Base-by-base conservation (phyloP, 1,140 invertebrate species). In the Drosophila rhopaloa region DNA sequence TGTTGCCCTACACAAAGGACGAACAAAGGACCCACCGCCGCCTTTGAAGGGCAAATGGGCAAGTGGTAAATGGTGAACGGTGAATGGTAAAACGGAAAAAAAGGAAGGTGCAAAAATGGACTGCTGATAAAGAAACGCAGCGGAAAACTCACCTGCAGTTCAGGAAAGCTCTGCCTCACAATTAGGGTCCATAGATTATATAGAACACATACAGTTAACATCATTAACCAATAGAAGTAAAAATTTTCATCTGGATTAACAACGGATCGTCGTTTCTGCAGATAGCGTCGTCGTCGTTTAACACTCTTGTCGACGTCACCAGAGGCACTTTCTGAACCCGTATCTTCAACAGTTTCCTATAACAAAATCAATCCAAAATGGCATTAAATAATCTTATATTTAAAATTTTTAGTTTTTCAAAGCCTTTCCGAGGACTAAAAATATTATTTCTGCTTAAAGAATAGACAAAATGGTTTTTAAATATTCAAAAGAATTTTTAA, bases 101-200 rank as follows among this genome's bases (percentile, higher is more conserved):
- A 32, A 16, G 7, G 37, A 24, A 13, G 16, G 5, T 6, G 8
- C 4, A 3, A 24, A 10, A 44, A 43, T 2, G 29, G 14, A 43
- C 6, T 32, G 8, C 29, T 32, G 29, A 19, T 29, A 24, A 13
- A 29, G 60, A 51, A 58, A 40, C 29, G 50, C 10, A 2, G 9
- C 8, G 27, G 10, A 13, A 46, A 14, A 62, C 83, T 92, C 83
- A 95, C 94, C 93, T 97, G 97, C 51, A 98, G 94, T 91, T 98
- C 98, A 24, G 97, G 96, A 92, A 99, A 97, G 84, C 97, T 98
- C 93, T 99, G 97, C 16, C 98, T 94, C 24, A 98, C 98, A 78
- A 99, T 99, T 32, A 98, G 94, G 9, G 98, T 97, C 98, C 98
- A 99, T 27, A 98, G 93, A 93, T 99, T 99, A 93, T 99, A 99